Evolutionary conservation across 2,888 invertebrate genomes (phyloP), one percentile per base, ranked within the genome.

Genomic region (Apotomis betuletana): DNA sequence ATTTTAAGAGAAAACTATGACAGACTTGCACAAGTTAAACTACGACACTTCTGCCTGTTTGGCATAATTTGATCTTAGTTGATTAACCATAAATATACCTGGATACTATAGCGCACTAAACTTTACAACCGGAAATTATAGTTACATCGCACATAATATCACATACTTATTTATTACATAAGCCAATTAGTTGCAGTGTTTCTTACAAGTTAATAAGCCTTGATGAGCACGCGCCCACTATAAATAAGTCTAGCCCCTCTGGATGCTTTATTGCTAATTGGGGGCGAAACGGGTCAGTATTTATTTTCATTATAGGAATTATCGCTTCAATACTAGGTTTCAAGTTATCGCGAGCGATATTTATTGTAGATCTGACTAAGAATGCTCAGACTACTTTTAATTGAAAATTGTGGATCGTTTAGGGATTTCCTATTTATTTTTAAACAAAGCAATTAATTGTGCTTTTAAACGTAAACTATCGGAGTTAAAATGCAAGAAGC

Each of bases 201-300:
- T n/a, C 15, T 70, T 38, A 55, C 65, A 61, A 61, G 60, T 51
- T 61, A 51, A 70, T 60, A 65, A 38, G 10, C 41, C n/a, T 13
- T 52, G 41, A 65, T 55, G 70, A 61, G 46, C 67, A 61, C 70
- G 70, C 49, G 15, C 41, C 5, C n/a, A n/a, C 70, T 60, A 67
- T 70, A 70, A 67, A 70, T 60, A 70, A 70, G 15, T 65, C 69
- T 49, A 62, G 70, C 27, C 55, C 38, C 9, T 10, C 52, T 41
- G 60, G 60, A 55, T 70, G 55, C 61, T 67, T 67, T 61, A 67
- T 70, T 55, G 65, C 49, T 70, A 70, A 70, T 70, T 70, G 65
- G 51, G 65, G 36, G 55, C 55, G 44, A 55, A 61, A 67, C 57
- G 67, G 70, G 55, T 61, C 65, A 15, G 38, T 51, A 51, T 67